Evolutionary conservation across 2,797 vertebrate genomes (phyloP).

Genomic region (Manis pentadactyla): DNA sequence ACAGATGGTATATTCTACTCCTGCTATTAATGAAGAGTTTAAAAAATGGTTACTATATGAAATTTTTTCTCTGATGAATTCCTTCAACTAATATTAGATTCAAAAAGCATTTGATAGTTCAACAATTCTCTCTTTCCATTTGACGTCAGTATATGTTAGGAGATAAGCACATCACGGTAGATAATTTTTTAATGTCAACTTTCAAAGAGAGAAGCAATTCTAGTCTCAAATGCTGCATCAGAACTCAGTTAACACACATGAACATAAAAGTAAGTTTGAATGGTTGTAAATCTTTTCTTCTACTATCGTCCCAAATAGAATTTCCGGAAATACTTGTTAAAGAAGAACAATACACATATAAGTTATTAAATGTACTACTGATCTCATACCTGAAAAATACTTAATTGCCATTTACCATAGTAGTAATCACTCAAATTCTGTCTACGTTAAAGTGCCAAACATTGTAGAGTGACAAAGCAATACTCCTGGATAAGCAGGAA

Average conservation of each 20-base stretch:
- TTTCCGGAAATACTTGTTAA: background rate
- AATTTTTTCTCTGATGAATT: background rate
- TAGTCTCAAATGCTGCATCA: background rate
- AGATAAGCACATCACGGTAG: background rate
- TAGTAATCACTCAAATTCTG: background rate
- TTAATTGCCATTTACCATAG: background rate
- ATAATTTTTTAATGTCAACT: background rate
- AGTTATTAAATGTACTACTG: background rate
- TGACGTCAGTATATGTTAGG: background rate
- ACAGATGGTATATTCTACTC: background rate
- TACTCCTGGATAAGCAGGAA: background rate
- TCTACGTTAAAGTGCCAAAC: background rate
- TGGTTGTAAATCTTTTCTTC: background rate
- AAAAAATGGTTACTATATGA: background rate
- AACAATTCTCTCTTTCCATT: background rate
- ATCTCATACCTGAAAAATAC: background rate
- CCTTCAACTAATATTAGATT: background rate
- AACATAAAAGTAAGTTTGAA: background rate
- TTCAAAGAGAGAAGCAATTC: background rate
- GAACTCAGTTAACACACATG: background rate
- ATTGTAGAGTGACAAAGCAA: background rate
- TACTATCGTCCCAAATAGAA: background rate
- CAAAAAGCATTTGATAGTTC: background rate
- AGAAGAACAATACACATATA: background rate
- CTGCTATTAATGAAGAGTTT: background rate